phyloP scores from a whole-genome alignment of 1,140 invertebrate genomes.

The Amphibalanus amphitrite region DNA sequence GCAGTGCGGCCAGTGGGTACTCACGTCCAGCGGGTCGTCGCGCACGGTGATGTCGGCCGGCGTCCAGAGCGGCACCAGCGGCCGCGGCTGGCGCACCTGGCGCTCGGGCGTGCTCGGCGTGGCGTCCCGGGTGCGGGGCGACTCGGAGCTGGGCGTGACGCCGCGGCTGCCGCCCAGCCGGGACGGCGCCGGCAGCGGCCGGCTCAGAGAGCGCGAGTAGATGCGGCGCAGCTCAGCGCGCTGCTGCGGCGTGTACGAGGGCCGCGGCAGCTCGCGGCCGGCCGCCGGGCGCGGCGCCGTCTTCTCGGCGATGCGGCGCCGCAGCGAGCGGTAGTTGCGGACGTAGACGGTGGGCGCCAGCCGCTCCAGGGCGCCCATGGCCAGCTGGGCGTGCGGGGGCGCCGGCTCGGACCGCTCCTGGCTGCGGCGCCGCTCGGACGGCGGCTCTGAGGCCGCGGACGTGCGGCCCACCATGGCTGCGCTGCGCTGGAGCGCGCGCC shows the following conservation, averaged over 20 bases:
- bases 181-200: slow-evolving; percentile 7
- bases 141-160: slow-evolving; percentile 7
- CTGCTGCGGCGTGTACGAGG: background rate
- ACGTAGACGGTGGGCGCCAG: background rate
- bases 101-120: background rate
- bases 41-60: background rate
- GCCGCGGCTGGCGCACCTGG: background rate
- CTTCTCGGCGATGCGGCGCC: background rate
- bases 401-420: background rate
- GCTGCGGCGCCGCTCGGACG: background rate
- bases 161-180: slow-evolving; percentile 15
- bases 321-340: background rate
- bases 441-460: background rate
- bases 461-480: background rate
- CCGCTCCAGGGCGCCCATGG: background rate
- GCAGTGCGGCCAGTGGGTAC: no score
- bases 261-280: background rate
- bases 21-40: background rate
- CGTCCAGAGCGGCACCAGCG: background rate
- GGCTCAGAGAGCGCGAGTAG: background rate
- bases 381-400: background rate
- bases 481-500: no score
- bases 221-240: background rate
- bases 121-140: background rate
- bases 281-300: no score